Evolutionary conservation across 2,888 invertebrate species (phyloP), one percentile per base, ranked within the genome.

Genomic region (Acrobasis repandana): DNA sequence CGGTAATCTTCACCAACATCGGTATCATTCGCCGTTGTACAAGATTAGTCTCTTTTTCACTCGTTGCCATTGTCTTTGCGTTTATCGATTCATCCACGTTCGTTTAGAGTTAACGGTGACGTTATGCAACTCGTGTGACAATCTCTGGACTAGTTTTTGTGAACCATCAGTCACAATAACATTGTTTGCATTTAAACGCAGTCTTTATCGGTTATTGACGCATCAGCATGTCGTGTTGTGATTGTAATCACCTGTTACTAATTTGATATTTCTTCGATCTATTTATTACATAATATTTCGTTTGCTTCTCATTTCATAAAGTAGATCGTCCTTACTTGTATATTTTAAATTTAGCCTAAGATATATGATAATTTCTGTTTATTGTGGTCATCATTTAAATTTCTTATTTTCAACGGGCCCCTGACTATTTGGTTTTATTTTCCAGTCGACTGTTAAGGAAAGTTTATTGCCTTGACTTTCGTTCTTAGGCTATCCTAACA

Each of bases 101-200:
- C 68, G 72, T 73, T 74, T 76, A 68, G 72, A 66, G 66, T 72
- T 85, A 85, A 83, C 83, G 82, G 83, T 79, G 72, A 75, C 70
- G 69, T 83, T 81, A 82, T 79, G 82, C 77, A 80, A 83, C 71
- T 71, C 76, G 76, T 82, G 84, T 75, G 79, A 83, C 80, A 78
- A 68, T 66, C 65, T 73, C 70, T 67, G 65, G 71, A 70, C 72
- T 62, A 68, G 70, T 79, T 82, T 77, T 80, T 79, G 71, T 72
- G 63, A 65, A 72, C 66, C 62, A 63, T 79, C 74, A 64, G 70
- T 72, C 65, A 71, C 73, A 72, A 72, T 76, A 70, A 72, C 70
- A 74, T 77, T 80, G 78, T 76, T 76, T 73, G 15, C 38, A 38
- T 20, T 61, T 54, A 14, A 38, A 38, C 38, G n/a, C 16, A 18